Percentiles rank a stretch among this genome's conserved stretches.
phyloP scores from a whole-genome alignment of 2,113 vertebrate genomes.

The Shinisaurus crocodilurus region DNA sequence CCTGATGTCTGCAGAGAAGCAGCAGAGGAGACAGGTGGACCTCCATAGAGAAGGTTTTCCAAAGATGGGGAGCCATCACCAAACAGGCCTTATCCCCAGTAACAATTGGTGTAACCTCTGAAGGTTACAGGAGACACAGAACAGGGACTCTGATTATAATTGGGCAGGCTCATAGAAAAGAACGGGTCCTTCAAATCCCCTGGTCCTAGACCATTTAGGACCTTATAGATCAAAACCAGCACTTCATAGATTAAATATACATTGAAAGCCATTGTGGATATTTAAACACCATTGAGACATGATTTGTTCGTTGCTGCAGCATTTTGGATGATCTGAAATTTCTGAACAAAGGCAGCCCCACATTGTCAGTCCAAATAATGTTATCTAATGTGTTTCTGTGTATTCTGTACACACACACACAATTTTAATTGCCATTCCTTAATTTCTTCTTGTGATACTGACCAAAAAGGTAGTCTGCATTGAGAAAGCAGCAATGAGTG shows the following conservation, averaged over 20 bases:
- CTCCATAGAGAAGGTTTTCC: neutral
- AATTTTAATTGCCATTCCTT: conserved; percentile 48
- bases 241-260: neutral
- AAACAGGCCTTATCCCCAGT: neutral
- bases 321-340: too few relatives aligned
- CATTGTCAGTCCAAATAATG: neutral
- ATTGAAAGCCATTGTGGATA: neutral
- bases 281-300: neutral
- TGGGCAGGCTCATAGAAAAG: neutral
- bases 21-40: neutral
- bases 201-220: neutral
- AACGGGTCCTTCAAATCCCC: neutral
- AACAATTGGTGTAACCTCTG: neutral
- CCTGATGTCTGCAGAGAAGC: neutral
- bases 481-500: neutral
- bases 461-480: neutral
- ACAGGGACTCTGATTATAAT: neutral
- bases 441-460: conserved; percentile 1
- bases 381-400: neutral
- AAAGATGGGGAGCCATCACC: neutral
- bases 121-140: neutral
- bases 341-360: neutral
- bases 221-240: neutral
- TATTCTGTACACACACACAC: neutral
- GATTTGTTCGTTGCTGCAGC: too few relatives aligned